A percentile compares a stretch with the other conserved stretches of the same genome.
Evolutionary conservation across 2,113 vertebrate genomes (phyloP).

Genomic region (Lycaon pictus): DNA sequence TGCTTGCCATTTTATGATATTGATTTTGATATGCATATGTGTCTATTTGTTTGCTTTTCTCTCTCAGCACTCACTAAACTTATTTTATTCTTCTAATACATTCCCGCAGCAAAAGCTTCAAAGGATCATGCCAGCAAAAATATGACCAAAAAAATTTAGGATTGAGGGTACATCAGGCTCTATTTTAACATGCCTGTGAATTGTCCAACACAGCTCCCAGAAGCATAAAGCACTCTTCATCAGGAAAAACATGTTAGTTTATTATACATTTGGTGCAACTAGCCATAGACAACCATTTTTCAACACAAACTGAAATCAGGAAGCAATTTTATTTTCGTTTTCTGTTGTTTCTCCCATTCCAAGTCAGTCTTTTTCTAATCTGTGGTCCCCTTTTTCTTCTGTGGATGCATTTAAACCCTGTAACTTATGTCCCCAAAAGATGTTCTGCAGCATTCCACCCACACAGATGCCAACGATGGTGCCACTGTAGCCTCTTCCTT

Average conservation of each 20-base stretch:
- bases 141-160: conserved; percentile 60
- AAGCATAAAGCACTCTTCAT: conserved; percentile 59
- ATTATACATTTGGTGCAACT: conserved; percentile 46
- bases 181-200: conserved; percentile 55
- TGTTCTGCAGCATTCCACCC: not conserved
- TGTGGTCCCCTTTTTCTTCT: not conserved
- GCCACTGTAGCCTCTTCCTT: not conserved
- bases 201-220: not conserved
- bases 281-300: conserved; percentile 37
- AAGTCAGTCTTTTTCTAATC: not conserved
- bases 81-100: conserved; percentile 49
- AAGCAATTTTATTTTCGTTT: conserved; percentile 69
- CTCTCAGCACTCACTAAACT: not conserved
- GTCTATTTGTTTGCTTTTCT: conserved; percentile 1
- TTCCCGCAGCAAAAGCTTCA: conserved; percentile 21
- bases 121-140: conserved; percentile 10
- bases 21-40: conserved; percentile 21
- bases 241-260: conserved; percentile 68
- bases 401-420: not conserved
- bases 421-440: not conserved
- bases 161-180: not conserved
- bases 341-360: not conserved
- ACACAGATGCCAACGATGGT: not conserved
- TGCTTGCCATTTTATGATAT: conserved; percentile 42
- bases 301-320: conserved; percentile 45